Base-by-base conservation (phyloP, 2,797 vertebrate genomes). In the Pangasius djambal region DNA sequence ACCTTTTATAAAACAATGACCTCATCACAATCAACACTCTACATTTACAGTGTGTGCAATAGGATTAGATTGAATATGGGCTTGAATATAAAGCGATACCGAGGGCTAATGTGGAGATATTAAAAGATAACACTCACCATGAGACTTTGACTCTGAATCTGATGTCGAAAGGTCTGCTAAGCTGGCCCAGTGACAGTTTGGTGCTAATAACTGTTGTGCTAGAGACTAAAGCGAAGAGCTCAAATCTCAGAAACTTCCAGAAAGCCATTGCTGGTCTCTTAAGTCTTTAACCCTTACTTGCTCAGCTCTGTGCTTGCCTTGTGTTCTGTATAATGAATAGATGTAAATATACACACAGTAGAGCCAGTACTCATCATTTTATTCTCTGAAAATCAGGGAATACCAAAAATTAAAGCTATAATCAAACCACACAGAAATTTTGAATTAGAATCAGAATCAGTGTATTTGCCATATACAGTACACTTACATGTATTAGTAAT, bases 1-100 rank as follows among this genome's bases (percentile, higher is more conserved):
- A 89, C 77, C 74, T 89, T 89, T 88, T 74, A 22, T 83, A 37
- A 83, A 83, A 67, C 57, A 57, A 48, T 57, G 22, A 50, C 34
- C 79, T 90, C 40, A 55, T 37, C 8, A 10, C 48, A 84, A 22
- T 57, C 52, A 75, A 55, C 83, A 59, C 37, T 20, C 28, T 28
- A 67, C 48, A 69, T 70, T 59, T 84, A 44, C 37, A 55, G 25
- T 57, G 20, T 15, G 25, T n/a, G 16, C 57, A 74, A 28, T 15
- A 67, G 48, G 34, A 59, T 40, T 69, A 77, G 28, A 85, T 69
- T 69, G 34, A 67, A 82, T 37, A 59, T 82, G 61, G 34, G 20
- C 10, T 61, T 15, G 10, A 48, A 28, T 28, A 52, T 6, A 55
- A 50, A 9, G 13, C 2, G 15, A 52, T 16, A 52, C 15, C 15